phyloP scores from a whole-genome alignment of 2,888 invertebrate species.

The Eupithecia subfuscata region DNA sequence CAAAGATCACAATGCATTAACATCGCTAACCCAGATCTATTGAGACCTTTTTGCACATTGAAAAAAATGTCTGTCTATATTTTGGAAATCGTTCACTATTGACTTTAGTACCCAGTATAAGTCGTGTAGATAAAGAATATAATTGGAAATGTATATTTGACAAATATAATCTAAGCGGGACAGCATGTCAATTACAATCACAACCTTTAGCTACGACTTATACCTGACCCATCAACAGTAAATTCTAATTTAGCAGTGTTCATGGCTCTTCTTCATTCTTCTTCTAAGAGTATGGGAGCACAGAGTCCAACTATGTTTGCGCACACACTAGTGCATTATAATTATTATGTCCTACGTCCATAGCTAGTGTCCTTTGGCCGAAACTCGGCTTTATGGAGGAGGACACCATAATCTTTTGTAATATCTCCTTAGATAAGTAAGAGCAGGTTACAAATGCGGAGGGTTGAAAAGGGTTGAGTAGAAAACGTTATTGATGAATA shows the following conservation, averaged over 20 bases:
- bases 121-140: not conserved
- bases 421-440: too few species aligned
- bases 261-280: not conserved
- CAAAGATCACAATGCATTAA: conserved; percentile 63
- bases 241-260: not conserved
- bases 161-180: not conserved
- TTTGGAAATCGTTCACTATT: not conserved
- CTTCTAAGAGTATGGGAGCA: not conserved
- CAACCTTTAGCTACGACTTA: not conserved
- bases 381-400: too few species aligned
- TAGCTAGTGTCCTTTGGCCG: too few species aligned
- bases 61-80: conserved; percentile 12
- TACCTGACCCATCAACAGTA: too few species aligned
- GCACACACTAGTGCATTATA: too few species aligned
- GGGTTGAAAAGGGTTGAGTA: too few species aligned
- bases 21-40: conserved; percentile 56
- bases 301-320: too few species aligned
- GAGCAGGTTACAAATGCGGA: too few species aligned
- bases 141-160: not conserved
- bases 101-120: not conserved
- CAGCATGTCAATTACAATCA: not conserved
- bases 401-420: too few species aligned
- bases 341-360: too few species aligned
- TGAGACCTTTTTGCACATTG: conserved; percentile 24
- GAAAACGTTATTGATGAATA: too few species aligned